Evolutionary conservation across 2,888 invertebrate species (phyloP).

Genomic region (Ophion obscuratus): DNA sequence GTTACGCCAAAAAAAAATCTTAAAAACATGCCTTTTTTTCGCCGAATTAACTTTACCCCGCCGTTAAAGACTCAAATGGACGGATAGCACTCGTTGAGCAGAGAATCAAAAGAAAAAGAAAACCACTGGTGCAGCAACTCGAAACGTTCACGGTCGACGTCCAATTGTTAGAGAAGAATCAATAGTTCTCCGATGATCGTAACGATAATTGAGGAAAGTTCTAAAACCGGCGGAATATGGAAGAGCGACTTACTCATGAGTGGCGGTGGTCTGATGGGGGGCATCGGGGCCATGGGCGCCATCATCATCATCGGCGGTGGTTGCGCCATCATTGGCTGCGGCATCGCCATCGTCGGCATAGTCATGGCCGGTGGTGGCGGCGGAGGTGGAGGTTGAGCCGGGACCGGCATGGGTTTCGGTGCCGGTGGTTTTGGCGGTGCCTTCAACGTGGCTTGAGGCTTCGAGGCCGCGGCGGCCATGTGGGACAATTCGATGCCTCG

Average conservation of each 20-base stretch:
- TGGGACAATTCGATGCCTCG: slow-evolving; percentile 80
- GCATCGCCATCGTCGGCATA: slow-evolving; percentile 83
- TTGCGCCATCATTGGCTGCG: slow-evolving; percentile 85
- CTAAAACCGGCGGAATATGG: neutral
- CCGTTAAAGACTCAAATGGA: neutral
- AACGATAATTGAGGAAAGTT: neutral
- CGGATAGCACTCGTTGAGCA: neutral
- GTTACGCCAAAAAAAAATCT: too few relatives aligned
- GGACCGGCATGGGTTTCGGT: slow-evolving; percentile 82
- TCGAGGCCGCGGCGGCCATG: slow-evolving; percentile 82
- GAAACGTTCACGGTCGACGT: too few relatives aligned
- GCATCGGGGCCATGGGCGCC: slow-evolving; percentile 87
- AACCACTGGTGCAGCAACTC: neutral
- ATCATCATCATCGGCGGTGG: slow-evolving; percentile 88
- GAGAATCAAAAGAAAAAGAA: neutral
- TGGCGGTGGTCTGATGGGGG: slow-evolving; percentile 86
- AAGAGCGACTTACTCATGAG: slow-evolving; percentile 84
- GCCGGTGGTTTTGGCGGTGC: slow-evolving; percentile 82
- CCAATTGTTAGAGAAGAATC: too few relatives aligned
- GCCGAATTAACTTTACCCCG: too few relatives aligned
- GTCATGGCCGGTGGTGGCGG: slow-evolving; percentile 80
- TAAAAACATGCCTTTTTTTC: too few relatives aligned
- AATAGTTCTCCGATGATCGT: too few relatives aligned
- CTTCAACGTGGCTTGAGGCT: slow-evolving; percentile 81
- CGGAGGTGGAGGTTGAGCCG: slow-evolving; percentile 82